These are phyloP conservation scores for Cotesia typhae DNA, from an alignment of 1,140 invertebrate genomes.

Conservation along the genomic window DNA sequence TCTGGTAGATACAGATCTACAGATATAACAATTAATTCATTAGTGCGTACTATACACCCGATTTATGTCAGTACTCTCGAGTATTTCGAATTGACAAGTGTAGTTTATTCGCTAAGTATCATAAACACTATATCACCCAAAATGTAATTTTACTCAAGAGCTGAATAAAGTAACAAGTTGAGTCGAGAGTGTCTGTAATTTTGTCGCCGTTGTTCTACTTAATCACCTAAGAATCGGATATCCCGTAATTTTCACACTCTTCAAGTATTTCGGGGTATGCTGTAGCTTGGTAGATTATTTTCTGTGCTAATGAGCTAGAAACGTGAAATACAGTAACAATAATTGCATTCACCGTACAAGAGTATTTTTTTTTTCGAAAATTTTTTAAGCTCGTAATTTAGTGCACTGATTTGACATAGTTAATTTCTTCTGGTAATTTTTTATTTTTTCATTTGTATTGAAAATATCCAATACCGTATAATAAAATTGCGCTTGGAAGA, in stretches of 20 bases:
- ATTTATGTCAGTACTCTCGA: constrained; percentile 7
- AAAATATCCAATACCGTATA: too few relatives aligned
- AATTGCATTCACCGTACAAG: too few relatives aligned
- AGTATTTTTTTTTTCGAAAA: too few relatives aligned
- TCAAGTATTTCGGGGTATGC: constrained; percentile 16
- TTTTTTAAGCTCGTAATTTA: too few relatives aligned
- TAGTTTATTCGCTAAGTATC: neutral
- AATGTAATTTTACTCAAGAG: neutral
- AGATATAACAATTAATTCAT: constrained; percentile 5
- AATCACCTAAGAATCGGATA: constrained; percentile 25
- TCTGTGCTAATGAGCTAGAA: neutral
- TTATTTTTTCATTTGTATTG: too few relatives aligned
- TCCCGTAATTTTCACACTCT: constrained; percentile 20
- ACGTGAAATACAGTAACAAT: too few relatives aligned
- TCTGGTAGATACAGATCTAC: neutral
- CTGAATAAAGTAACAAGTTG: neutral
- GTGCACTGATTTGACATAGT: too few relatives aligned
- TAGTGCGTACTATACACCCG: neutral
- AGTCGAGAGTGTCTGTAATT: constrained; percentile 16
- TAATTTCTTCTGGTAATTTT: too few relatives aligned
- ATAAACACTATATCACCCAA: neutral
- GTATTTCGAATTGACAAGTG: neutral
- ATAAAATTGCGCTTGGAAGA: too few relatives aligned
- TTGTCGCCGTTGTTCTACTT: constrained; percentile 10
- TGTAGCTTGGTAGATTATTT: neutral